Evolutionary conservation across 2,888 invertebrate genomes (phyloP), one percentile per base, ranked within the genome.

Genomic region (Dicyrtomina minuta): DNA sequence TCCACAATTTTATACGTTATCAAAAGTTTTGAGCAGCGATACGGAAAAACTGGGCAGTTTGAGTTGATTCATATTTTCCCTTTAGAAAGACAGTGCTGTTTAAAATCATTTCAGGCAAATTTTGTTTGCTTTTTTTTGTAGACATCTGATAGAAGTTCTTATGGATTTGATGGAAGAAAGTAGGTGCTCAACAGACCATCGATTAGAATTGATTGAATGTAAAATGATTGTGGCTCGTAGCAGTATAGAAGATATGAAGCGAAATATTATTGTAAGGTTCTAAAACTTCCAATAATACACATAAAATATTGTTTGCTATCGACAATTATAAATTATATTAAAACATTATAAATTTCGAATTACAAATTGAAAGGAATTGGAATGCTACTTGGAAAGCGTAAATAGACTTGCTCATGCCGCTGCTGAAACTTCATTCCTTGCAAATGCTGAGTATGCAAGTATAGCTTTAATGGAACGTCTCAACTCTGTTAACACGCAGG

Each of bases 361-460:
- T 46, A 46, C 17, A 46, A 10, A 46, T 46, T 6, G 43, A 41
- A 39, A 76, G 75, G 75, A 75, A 27, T n/a, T 76, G 15, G 77
- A 77, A 44, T 51, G 69, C 22, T 76, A 74, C 33, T 17, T 76
- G 46, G 24, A 27, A 1, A 75, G 70, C 51, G 65, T 77, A 17
- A 71, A 71, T 56, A 70, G 65, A 43, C 58, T 77, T 26, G 71
- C 70, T 1, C 58, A 70, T 49, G 71, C 72, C 10, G 56, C 76
- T 13, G 73, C 76, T 1, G 75, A 76, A 66, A 70, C 75, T 10
- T 73, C 76, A 5, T 76, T 70, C 60, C 62, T 75, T 24, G 75
- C 72, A 12, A 69, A 61, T 58, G 77, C 76, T 2, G 77, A 77
- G 44, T 75, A 73, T 56, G 71, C 74, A 13, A 74, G 74, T 55